Evolutionary conservation across 2,113 vertebrate species (phyloP), one percentile per base, ranked within the genome.

Genomic region (Epinephelus moara): DNA sequence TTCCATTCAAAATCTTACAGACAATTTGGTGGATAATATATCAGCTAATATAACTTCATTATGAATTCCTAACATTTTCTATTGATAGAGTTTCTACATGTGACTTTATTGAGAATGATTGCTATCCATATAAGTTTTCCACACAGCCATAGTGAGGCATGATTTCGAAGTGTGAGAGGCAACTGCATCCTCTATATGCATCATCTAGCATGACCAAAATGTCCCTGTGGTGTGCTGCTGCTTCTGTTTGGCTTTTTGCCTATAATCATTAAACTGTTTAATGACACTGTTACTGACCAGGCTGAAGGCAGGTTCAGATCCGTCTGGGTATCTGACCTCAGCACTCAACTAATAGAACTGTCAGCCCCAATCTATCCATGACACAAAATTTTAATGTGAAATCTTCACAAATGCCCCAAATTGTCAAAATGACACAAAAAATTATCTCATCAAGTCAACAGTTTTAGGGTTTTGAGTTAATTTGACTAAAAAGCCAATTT

Each of bases 181-280:
- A 57, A 33, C 69, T 57, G 69, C 52, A 10, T 57, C 53, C 33
- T 57, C n/a, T n/a, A 14, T 56, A n/a, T 6, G 11, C 14, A 25
- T 25, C 52, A 25, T 71, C 21, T 21, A 42, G 12, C 68, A 40
- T 53, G 18, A n/a, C 17, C 13, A 15, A 23, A 25, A 57, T 45
- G 15, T 25, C 23, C n/a, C 55, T 45, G 37, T 47, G 53, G n/a
- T 10, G 40, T 8, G 55, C 55, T 45, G 53, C 37, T 42, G 55
- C 70, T 47, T 47, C 70, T 27, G 70, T 72, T 59, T 72, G 70
- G 55, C 40, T 45, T 40, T 72, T 59, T 59, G 37, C 53, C 55
- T 47, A 10, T 15, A 19, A 72, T 59, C 55, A 27, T 72, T 47
- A 59, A 72, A 72, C 37, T 59, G 23, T 47, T 56, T 21, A 59